Evolutionary conservation across 2,113 vertebrate genomes (phyloP).

Genomic region (Hippolais icterina): DNA sequence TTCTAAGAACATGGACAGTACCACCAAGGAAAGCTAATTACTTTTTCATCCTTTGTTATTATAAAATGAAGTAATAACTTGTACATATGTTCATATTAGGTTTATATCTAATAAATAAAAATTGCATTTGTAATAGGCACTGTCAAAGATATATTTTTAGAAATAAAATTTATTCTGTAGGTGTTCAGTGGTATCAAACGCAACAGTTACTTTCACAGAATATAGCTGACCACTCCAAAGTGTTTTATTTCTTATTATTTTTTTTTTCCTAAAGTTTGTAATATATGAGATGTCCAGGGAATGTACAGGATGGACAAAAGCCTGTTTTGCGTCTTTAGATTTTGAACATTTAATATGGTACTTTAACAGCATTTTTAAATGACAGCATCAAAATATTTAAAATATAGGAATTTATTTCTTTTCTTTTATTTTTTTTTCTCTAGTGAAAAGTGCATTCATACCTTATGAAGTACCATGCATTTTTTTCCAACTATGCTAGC

Average conservation of each 20-base stretch:
- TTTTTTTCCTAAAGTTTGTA: neutral
- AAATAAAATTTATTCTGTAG: neutral
- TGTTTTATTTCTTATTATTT: neutral
- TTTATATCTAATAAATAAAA: neutral
- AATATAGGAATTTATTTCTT: neutral
- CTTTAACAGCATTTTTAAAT: neutral
- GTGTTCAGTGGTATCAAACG: neutral
- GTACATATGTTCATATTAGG: neutral
- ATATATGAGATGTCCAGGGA: neutral
- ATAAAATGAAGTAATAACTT: neutral
- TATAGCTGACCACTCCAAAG: neutral
- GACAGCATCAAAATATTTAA: rapidly evolving
- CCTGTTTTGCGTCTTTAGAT: neutral
- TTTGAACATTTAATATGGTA: neutral
- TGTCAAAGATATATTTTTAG: neutral
- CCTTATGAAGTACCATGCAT: neutral
- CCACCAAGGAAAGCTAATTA: neutral
- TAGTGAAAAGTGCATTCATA: neutral
- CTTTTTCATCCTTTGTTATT: neutral
- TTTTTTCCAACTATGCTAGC: neutral
- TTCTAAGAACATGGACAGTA: neutral
- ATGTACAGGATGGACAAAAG: neutral
- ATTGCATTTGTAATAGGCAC: rapidly evolving
- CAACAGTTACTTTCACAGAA: rapidly evolving
- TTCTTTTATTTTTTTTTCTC: neutral